Evolutionary conservation across 2,888 invertebrate species (phyloP).

Genomic region (Suillia variegata): DNA sequence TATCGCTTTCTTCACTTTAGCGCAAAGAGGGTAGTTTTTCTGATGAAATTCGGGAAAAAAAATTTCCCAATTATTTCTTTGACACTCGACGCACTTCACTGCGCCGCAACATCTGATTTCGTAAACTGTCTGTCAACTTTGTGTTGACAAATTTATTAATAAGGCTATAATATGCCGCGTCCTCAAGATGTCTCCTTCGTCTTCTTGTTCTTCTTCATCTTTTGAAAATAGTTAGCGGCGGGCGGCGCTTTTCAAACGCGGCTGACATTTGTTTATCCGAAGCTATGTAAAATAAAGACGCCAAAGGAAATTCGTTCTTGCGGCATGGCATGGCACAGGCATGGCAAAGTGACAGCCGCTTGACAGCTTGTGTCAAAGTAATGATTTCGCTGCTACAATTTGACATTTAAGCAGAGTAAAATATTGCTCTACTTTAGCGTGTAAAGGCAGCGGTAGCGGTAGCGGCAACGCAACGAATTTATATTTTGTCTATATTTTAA

Average conservation of each 20-base stretch:
- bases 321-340: slow-evolving; percentile 38
- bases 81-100: too few relatives aligned
- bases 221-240: too few relatives aligned
- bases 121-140: slow-evolving; percentile 47
- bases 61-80: slow-evolving; percentile 1
- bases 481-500: not conserved
- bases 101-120: not conserved
- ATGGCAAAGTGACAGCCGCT: slow-evolving; percentile 54
- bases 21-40: not conserved
- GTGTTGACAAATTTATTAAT: slow-evolving; percentile 60
- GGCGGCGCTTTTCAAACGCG: slow-evolving; percentile 49
- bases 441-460: slow-evolving; percentile 11
- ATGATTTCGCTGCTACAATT: slow-evolving; percentile 55
- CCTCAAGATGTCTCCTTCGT: slow-evolving; percentile 37
- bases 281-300: not conserved
- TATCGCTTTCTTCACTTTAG: too few relatives aligned
- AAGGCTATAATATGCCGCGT: slow-evolving; percentile 47
- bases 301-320: too few relatives aligned
- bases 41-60: too few relatives aligned
- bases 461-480: not conserved
- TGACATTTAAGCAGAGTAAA: slow-evolving; percentile 47
- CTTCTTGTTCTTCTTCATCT: too few relatives aligned
- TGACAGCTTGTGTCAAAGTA: slow-evolving; percentile 59
- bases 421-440: slow-evolving; percentile 48
- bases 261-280: slow-evolving; percentile 31